Conservation (phyloP, 2,797 vertebrate species). For the Sebastes hopkinsi region DNA sequence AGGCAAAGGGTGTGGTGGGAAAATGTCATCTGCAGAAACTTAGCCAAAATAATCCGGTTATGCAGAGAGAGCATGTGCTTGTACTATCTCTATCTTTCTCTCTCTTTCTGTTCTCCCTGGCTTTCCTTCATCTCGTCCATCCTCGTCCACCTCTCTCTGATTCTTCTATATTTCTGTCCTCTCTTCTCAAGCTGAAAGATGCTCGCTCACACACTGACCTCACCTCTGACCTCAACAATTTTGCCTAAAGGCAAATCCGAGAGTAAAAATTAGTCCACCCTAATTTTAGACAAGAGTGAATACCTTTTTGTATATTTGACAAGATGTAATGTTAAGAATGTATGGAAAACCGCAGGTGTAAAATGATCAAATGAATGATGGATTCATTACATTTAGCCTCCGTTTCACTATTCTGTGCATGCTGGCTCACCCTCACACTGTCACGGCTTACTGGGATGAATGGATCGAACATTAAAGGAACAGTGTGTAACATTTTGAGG, state of each 20-base stretch:
- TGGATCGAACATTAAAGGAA: too few species aligned
- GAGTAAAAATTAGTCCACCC: neutral
- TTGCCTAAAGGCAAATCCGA: neutral
- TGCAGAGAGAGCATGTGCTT: constrained; percentile 23
- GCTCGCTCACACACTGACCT: neutral
- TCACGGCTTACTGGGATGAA: too few species aligned
- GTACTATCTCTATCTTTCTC: too few species aligned
- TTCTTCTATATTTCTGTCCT: neutral
- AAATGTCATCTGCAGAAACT: constrained; percentile 38
- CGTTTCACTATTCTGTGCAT: too few species aligned
- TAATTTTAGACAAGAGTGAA: neutral
- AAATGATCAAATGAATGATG: too few species aligned
- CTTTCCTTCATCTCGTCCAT: neutral
- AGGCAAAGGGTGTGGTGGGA: constrained; percentile 68
- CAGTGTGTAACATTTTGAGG: too few species aligned
- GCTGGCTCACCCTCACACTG: too few species aligned
- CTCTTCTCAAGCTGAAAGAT: neutral
- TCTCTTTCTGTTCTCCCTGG: neutral
- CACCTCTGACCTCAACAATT: neutral
- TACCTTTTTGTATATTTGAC: neutral
- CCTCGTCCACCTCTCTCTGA: neutral
- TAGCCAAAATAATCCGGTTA: constrained; percentile 57
- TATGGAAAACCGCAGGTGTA: neutral
- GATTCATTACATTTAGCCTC: neutral
- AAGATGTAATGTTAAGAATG: neutral